These are phyloP conservation scores for Liodrosophila aerea DNA, from an alignment of 2,888 invertebrate genomes.

Conservation along the genomic window DNA sequence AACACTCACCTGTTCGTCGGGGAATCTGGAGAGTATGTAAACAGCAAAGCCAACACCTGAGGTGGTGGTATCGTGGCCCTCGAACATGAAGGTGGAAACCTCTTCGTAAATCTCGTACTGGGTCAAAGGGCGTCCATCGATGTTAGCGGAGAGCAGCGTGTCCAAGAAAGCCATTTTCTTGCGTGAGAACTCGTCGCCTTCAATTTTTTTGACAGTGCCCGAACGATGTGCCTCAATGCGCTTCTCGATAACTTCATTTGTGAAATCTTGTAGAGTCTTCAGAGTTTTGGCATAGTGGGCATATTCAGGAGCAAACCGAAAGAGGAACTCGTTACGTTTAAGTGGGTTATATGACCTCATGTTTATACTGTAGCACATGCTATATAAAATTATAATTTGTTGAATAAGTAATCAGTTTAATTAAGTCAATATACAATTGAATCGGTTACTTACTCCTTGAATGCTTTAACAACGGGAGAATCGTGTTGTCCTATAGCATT, in stretches of 20 bases:
- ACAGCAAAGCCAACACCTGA: constrained; percentile 84
- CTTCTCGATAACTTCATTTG: constrained; percentile 77
- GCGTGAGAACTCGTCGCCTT: constrained; percentile 49
- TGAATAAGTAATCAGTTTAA: no score
- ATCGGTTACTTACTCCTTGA: constrained; percentile 83
- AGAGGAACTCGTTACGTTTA: constrained; percentile 56
- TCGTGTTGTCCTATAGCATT: constrained; percentile 83
- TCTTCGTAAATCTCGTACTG: constrained; percentile 79
- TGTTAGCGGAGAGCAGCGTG: constrained; percentile 70
- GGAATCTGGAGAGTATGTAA: constrained; percentile 83
- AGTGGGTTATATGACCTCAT: constrained; percentile 70
- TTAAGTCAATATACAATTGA: no score
- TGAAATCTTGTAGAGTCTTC: constrained; percentile 80
- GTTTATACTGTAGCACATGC: constrained; percentile 76
- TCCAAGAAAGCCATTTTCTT: constrained; percentile 79
- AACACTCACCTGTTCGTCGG: constrained; percentile 83
- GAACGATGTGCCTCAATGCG: constrained; percentile 55
- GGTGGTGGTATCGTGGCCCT: constrained; percentile 85
- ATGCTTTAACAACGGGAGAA: constrained; percentile 83
- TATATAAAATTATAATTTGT: no score
- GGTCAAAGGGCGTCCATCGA: constrained; percentile 72
- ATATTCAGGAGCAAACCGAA: constrained; percentile 83
- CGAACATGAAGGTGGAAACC: constrained; percentile 81
- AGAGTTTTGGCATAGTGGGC: constrained; percentile 81
- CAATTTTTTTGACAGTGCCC: constrained; percentile 11